Evolutionary conservation across 2,888 invertebrate species (phyloP), one percentile per base, ranked within the genome.

Genomic region (Spatulosminthurus flaviceps): DNA sequence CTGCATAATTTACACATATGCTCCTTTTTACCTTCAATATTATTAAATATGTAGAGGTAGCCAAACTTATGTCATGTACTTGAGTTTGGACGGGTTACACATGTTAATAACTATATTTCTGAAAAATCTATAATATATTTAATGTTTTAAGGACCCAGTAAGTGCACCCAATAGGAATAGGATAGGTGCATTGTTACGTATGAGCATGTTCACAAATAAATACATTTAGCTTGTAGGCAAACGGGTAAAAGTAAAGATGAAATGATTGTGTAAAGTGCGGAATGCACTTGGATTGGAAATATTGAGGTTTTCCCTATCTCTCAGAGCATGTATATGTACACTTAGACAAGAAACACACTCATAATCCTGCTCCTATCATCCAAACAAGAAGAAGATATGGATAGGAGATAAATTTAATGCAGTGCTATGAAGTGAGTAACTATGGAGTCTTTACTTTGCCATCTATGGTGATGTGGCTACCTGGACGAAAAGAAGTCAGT

Each of bases 191-290:
- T 29, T 9, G 11, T n/a, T n/a, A 67, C 28, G 42, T 4, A 11
- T 22, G 41, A 41, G 51, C 16, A 51, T 51, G 51, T 19, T 11
- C n/a, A 51, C 51, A 51, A 13, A 51, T 19, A 51, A 51, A n/a
- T 43, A 72, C 24, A 72, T 72, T 34, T 75, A 41, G 75, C 75
- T 75, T 41, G 75, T 75, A 75, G 75, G 75, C 75, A 75, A 21
- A 24, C n/a, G 22, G 28, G n/a, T 0, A 42, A 21, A 67, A 67
- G 67, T 51, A 9, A n/a, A 13, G 72, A 51, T 51, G 51, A 51
- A 67, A 67, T 67, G 67, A 26, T 67, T 67, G 67, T 67, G 24
- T 67, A 67, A 24, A 24, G 67, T 67, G 67, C 67, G 28, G 67
- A 67, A 26, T 67, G 28, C 26, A 29, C n/a, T 24, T 67, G 28